Percentiles rank a stretch among this genome's conserved stretches.
Evolutionary conservation across 2,797 vertebrate genomes (phyloP).

Genomic region (Huso huso): DNA sequence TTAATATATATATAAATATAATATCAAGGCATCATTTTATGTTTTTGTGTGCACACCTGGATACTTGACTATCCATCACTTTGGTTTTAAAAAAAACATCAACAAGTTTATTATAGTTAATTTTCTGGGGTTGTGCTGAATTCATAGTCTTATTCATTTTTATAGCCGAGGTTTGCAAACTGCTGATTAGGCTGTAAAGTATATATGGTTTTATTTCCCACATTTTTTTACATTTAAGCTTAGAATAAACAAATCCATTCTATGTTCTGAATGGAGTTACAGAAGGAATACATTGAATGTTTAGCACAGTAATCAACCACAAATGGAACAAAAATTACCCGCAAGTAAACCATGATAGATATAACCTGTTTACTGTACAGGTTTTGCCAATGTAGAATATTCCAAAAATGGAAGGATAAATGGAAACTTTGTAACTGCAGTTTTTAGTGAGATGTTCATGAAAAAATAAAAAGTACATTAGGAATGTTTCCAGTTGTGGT

Average conservation of each 20-base stretch:
- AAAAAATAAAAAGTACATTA: background rate
- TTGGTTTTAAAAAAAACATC: background rate
- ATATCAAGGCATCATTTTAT: too few relatives aligned
- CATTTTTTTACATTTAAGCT: conserved; percentile 52
- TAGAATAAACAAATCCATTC: conserved; percentile 62
- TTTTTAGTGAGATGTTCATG: conserved; percentile 14
- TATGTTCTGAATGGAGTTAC: conserved; percentile 54
- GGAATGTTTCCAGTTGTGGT: conserved; percentile 1
- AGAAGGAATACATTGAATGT: conserved; percentile 61
- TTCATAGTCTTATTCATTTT: background rate
- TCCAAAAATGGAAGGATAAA: conserved; percentile 38
- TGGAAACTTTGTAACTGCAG: conserved; percentile 18
- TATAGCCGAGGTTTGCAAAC: conserved; percentile 5
- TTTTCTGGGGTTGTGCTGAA: too few relatives aligned
- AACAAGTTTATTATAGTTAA: too few relatives aligned
- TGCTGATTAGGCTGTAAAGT: conserved; percentile 8
- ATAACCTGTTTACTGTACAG: conserved; percentile 58
- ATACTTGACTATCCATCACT: too few relatives aligned
- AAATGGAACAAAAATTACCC: conserved; percentile 64
- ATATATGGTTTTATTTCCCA: conserved; percentile 25
- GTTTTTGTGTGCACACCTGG: background rate
- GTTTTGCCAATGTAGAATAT: conserved; percentile 59
- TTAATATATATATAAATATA: too few relatives aligned
- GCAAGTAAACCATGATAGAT: conserved; percentile 62
- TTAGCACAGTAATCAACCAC: conserved; percentile 65